Evolutionary conservation across 2,113 vertebrate genomes (phyloP).

Genomic region (Rhinopithecus roxellana): DNA sequence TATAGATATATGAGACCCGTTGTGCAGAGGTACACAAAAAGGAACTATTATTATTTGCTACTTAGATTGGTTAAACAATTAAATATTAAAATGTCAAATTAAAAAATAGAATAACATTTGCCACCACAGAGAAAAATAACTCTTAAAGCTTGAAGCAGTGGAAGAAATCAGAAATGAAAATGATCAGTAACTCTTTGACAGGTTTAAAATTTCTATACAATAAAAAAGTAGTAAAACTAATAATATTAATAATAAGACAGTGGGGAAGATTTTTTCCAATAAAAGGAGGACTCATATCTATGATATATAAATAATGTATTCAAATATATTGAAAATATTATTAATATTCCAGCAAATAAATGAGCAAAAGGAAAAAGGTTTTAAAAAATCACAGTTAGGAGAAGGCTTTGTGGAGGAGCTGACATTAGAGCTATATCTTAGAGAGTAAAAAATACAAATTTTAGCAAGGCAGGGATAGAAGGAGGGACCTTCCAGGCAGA

Average conservation of each 20-base stretch:
- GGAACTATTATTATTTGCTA: background rate
- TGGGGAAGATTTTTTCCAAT: background rate
- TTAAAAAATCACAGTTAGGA: background rate
- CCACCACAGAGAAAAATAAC: background rate
- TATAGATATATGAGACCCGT: background rate
- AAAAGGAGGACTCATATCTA: background rate
- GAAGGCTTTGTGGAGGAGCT: background rate
- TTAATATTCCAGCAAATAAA: background rate
- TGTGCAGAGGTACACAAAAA: background rate
- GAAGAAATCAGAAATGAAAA: background rate
- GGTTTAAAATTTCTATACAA: background rate
- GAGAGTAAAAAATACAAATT: background rate
- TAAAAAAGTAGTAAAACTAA: background rate
- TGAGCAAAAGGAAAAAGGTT: background rate
- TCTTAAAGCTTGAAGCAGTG: background rate
- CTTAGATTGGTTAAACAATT: background rate
- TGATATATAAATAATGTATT: background rate
- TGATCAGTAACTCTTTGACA: background rate
- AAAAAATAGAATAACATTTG: background rate
- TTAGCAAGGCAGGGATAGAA: background rate
- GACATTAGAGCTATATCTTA: background rate
- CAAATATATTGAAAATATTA: background rate
- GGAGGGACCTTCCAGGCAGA: background rate
- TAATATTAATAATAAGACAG: background rate
- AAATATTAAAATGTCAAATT: background rate